Base-by-base conservation (phyloP, 2,888 invertebrate genomes). In the Sinohyriopsis cumingii region DNA sequence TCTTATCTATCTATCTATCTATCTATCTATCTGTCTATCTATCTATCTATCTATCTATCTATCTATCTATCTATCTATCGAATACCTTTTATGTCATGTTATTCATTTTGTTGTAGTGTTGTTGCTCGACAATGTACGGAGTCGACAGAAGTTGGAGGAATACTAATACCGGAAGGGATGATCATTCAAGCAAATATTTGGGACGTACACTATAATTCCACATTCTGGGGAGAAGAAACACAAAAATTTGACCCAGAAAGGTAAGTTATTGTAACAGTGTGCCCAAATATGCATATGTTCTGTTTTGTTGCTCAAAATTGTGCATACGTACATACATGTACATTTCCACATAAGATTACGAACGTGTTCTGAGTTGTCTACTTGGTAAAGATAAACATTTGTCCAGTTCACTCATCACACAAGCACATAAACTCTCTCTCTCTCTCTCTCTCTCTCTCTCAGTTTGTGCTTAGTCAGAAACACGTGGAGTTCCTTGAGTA, bases 111-210 rank as follows among this genome's bases (percentile, higher is more conserved):
- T 76, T 80, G 2, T 75, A 88, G 87, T 25, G 85, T 87, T 12
- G 80, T 85, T 7, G 87, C 86, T 9, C 76, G 88, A 22, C 78
- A 83, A 62, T 87, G 87, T 71, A 82, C 81, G 76, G 80, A 82
- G 56, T 72, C 76, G 7, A 81, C 83, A 55, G 72, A 68, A 1
- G 77, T 88, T 25, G 73, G 77, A 20, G 82, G 79, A 6, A 64
- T 83, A 55, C 60, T 70, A 9, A 84, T 88, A 53, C 85, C 85
- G 20, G 78, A 83, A 28, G 87, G 84, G 3, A 84, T 86, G 84
- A 75, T 86, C 20, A 77, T 89, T 15, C 86, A 87, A 67, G 87
- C 87, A 18, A 84, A 89, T 67, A 82, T 86, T 1, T 87, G 86
- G 84, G 79, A 83, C n/a, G 71, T 88, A 19, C 88, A 89, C 68